Evolutionary conservation across 2,797 vertebrate species (phyloP).

Genomic region (Tachyglossus aculeatus): DNA sequence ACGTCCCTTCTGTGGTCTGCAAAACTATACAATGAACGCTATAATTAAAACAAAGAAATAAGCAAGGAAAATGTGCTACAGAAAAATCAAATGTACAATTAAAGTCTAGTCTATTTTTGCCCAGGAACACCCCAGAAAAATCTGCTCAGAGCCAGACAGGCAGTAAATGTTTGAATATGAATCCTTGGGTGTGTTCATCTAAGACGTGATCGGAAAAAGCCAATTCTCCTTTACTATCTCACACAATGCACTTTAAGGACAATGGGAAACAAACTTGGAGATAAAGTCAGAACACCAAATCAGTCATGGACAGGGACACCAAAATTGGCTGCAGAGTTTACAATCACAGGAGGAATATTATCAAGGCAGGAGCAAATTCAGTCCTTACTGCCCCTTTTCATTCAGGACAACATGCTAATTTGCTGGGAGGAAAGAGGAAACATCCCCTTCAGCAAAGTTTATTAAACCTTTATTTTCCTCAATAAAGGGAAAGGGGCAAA

Average conservation of each 20-base stretch:
- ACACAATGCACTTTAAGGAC: not conserved
- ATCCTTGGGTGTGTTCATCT: not conserved
- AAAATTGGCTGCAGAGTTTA: conserved; percentile 1
- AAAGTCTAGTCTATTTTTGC: too few species aligned
- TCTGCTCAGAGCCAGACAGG: not conserved
- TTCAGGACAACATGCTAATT: not conserved
- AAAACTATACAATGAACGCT: too few species aligned
- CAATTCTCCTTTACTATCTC: too few species aligned
- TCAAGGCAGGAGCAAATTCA: not conserved
- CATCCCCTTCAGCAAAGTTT: conserved; percentile 9
- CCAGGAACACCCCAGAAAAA: too few species aligned
- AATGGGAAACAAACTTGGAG: not conserved
- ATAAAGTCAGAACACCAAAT: not conserved
- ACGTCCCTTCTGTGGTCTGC: too few species aligned
- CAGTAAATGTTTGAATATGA: not conserved
- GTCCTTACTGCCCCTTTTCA: not conserved
- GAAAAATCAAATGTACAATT: too few species aligned
- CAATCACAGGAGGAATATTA: not conserved
- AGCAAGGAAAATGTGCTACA: too few species aligned
- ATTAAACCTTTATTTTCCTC: conserved; percentile 32
- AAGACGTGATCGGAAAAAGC: too few species aligned
- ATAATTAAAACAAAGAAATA: too few species aligned
- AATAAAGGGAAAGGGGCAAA: not conserved
- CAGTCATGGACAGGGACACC: not conserved
- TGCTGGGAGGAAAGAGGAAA: too few species aligned